Evolutionary conservation across 1,140 invertebrate species (phyloP).

Genomic region (Achatina immaculata): DNA sequence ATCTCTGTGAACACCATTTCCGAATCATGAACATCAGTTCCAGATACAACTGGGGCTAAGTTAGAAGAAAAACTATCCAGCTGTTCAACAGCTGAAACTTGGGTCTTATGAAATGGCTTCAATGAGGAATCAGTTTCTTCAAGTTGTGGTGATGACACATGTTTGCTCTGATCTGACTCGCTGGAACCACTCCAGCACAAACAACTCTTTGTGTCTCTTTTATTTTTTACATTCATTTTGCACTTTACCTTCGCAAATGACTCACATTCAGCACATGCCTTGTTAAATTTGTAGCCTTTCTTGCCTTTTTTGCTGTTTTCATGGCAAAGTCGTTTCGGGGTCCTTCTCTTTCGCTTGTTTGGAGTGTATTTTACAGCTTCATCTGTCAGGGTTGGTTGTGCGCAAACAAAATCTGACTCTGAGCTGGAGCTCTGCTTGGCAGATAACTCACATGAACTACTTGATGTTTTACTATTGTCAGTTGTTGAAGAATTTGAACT

Average conservation of each 20-base stretch:
- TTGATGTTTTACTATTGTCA: not conserved
- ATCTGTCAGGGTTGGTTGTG: slow-evolving; percentile 18
- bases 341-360: slow-evolving; percentile 21
- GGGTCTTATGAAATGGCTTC: not conserved
- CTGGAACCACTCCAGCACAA: not conserved
- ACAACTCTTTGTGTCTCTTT: not conserved
- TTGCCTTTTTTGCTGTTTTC: not conserved
- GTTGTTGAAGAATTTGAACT: not conserved
- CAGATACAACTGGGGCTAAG: no score
- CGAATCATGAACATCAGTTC: not conserved
- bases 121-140: not conserved
- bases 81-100: not conserved
- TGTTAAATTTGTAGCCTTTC: not conserved
- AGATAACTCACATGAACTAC: not conserved
- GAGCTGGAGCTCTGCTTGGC: slow-evolving; percentile 11
- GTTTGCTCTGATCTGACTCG: not conserved
- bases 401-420: slow-evolving; percentile 1
- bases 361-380: not conserved
- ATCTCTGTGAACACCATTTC: not conserved
- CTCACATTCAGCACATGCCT: no score
- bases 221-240: no score
- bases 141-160: not conserved
- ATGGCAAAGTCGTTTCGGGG: slow-evolving; percentile 2
- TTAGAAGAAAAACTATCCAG: no score
- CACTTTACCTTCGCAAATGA: no score